A percentile compares a stretch with the other conserved stretches of the same genome.
These are phyloP conservation scores for Neolamprologus tretocephalus DNA, from an alignment of 2,113 vertebrate species.

Conservation along the genomic window DNA sequence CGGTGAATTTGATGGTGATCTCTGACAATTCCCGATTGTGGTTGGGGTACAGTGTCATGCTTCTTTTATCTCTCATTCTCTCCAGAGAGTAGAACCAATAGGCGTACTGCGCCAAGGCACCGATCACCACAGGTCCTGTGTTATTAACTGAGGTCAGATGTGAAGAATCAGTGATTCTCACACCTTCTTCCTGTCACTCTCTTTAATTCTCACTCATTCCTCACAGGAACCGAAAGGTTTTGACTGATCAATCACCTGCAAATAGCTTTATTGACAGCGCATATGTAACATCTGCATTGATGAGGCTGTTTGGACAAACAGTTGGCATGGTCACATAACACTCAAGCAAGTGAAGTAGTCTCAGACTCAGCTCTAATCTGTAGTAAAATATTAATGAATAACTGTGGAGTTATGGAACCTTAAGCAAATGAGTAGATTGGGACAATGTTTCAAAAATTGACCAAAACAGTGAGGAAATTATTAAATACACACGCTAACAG, in stretches of 20 bases:
- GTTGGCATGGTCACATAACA: background rate
- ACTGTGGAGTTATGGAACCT: background rate
- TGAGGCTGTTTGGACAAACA: constrained; percentile 25
- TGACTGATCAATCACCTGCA: constrained; percentile 56
- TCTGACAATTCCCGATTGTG: background rate
- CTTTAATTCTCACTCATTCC: constrained; percentile 10
- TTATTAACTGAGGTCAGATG: constrained; percentile 59
- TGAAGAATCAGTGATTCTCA: constrained; percentile 41
- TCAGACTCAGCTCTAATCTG: background rate
- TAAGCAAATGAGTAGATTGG: background rate
- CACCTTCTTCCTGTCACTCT: background rate
- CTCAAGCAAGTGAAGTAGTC: background rate
- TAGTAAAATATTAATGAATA: background rate
- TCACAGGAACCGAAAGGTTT: background rate
- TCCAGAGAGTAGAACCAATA: constrained; percentile 24
- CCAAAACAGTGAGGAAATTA: background rate
- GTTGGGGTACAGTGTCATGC: constrained; percentile 7
- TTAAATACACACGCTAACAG: background rate
- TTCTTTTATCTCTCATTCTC: constrained; percentile 38
- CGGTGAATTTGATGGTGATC: background rate
- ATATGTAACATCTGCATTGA: constrained; percentile 63
- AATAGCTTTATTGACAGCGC: constrained; percentile 69
- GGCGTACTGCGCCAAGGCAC: background rate
- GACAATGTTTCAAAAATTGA: background rate
- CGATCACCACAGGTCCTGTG: constrained; percentile 7